phyloP scores from a whole-genome alignment of 64 coral and sea anemone genomes.

The Acropora yongei region DNA sequence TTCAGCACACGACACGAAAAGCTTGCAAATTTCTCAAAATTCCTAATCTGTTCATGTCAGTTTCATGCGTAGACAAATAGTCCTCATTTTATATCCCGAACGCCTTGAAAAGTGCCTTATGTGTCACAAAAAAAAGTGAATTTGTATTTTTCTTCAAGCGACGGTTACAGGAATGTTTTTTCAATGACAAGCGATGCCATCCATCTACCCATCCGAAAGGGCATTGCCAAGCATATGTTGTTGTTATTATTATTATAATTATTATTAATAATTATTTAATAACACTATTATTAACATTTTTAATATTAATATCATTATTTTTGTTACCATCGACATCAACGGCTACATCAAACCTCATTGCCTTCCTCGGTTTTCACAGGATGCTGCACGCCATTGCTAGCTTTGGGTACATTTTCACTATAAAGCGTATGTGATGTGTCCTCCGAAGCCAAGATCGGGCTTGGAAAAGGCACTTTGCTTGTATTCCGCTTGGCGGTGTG shows the following conservation, averaged over 20 bases:
- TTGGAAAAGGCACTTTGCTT: neutral
- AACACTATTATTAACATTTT: neutral
- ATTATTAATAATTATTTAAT: neutral
- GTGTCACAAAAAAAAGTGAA: no score
- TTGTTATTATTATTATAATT: neutral
- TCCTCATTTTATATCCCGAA: no score
- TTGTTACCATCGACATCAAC: neutral
- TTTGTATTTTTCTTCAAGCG: no score
- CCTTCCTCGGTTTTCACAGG: neutral
- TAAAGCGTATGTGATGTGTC: neutral
- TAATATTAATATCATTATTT: neutral
- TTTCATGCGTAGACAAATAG: no score
- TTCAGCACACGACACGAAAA: no score
- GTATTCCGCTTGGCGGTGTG: neutral
- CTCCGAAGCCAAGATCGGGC: neutral
- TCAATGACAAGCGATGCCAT: no score
- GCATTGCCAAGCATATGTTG: no score
- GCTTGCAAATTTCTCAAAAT: no score
- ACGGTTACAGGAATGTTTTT: no score
- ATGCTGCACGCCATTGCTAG: neutral
- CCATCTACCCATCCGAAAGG: no score
- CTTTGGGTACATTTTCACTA: neutral
- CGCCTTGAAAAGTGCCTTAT: no score
- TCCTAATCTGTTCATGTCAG: no score
- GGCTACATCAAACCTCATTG: neutral